Evolutionary conservation across 1,140 invertebrate species (phyloP).

Genomic region (Saccostrea cuccullata): DNA sequence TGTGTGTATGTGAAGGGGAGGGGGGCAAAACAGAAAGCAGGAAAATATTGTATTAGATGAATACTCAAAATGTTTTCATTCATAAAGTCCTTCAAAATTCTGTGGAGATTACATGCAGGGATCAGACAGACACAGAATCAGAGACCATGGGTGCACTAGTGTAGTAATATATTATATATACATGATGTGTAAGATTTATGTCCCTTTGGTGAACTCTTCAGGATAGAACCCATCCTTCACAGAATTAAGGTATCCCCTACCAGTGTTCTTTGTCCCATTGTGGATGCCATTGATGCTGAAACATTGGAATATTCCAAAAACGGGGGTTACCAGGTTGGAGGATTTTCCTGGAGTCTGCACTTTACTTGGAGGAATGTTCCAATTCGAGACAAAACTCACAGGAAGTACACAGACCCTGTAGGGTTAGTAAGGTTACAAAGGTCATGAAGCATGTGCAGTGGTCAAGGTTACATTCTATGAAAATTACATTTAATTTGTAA

Average conservation of each 20-base stretch:
- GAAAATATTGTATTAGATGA: background rate
- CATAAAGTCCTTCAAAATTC: background rate
- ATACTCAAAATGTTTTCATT: too few relatives aligned
- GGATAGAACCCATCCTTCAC: slow-evolving; percentile 91
- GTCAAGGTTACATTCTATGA: too few relatives aligned
- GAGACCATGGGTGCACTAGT: background rate
- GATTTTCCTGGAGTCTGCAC: slow-evolving; percentile 96
- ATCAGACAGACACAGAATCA: background rate
- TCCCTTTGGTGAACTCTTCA: slow-evolving; percentile 60
- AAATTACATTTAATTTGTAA: too few relatives aligned
- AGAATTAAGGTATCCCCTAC: slow-evolving; percentile 88
- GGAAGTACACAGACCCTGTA: slow-evolving; percentile 81
- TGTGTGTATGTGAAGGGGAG: too few relatives aligned
- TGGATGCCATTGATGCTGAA: slow-evolving; percentile 93
- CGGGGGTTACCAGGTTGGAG: slow-evolving; percentile 82
- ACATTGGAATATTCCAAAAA: slow-evolving; percentile 89
- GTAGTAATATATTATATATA: too few relatives aligned
- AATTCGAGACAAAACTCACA: slow-evolving; percentile 91
- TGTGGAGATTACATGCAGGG: background rate
- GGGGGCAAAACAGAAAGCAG: too few relatives aligned
- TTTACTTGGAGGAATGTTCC: slow-evolving; percentile 95
- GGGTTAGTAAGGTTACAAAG: slow-evolving; percentile 57
- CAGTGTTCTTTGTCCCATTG: slow-evolving; percentile 92
- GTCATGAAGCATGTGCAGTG: slow-evolving; percentile 34
- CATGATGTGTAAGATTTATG: background rate